Conservation (phyloP, 2,113 vertebrate genomes). For the Speoplatyrhinus poulsoni region DNA sequence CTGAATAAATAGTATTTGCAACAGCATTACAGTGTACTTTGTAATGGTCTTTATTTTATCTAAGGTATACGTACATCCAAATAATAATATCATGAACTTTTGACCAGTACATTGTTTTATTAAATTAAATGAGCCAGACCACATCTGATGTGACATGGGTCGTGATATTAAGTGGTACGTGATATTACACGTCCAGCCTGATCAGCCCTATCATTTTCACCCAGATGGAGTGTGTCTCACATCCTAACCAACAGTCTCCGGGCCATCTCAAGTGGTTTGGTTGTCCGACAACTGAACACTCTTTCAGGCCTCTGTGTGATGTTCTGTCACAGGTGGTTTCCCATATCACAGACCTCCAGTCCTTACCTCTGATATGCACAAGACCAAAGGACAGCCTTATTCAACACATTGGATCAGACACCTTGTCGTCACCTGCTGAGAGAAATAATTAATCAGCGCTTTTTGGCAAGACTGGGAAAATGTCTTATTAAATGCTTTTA, state of each 20-base stretch:
- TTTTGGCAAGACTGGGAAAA: slow-evolving; percentile 1
- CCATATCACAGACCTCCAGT: slow-evolving; percentile 37
- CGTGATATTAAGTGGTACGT: too few species aligned
- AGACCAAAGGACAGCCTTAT: slow-evolving; percentile 46
- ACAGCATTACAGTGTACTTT: neutral
- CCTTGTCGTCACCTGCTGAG: slow-evolving; percentile 23
- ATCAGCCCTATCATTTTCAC: slow-evolving; percentile 61
- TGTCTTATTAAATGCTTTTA: neutral
- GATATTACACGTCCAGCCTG: neutral
- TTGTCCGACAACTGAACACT: slow-evolving; percentile 18
- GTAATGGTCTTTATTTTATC: neutral
- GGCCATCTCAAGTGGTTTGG: slow-evolving; percentile 17
- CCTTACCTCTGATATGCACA: slow-evolving; percentile 50
- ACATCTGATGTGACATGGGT: neutral
- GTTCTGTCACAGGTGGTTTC: slow-evolving; percentile 46
- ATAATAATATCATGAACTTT: neutral
- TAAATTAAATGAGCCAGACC: neutral
- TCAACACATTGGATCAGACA: slow-evolving; percentile 41
- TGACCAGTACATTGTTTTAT: neutral
- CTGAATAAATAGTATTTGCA: too few species aligned
- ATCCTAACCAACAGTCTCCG: neutral
- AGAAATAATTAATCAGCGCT: slow-evolving; percentile 8
- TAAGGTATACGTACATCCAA: neutral
- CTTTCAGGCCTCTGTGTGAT: slow-evolving; percentile 39
- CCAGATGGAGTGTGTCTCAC: neutral